Evolutionary conservation across 1,140 invertebrate species (phyloP).

Genomic region (Radopholus similis): DNA sequence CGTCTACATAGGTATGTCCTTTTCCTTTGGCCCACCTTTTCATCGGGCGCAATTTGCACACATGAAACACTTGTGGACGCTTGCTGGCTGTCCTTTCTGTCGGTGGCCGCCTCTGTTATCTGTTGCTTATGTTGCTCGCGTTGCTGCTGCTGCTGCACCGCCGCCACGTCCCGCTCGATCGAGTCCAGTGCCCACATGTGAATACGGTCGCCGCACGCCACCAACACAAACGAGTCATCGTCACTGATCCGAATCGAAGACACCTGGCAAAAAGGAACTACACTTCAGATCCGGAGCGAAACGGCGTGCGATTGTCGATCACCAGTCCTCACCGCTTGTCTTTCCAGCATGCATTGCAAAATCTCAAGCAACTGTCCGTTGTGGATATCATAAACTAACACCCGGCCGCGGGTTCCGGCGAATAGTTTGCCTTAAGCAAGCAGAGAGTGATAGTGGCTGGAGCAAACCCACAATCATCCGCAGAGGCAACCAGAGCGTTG

Average conservation of each 20-base stretch:
- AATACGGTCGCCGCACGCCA: constrained; percentile 41
- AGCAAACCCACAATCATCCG: constrained; percentile 32
- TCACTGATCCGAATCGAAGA: constrained; percentile 41
- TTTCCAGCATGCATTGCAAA: background rate
- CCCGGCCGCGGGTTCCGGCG: constrained; percentile 32
- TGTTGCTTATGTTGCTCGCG: background rate
- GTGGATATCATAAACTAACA: constrained; percentile 48
- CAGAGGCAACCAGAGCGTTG: constrained; percentile 37
- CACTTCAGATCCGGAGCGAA: background rate
- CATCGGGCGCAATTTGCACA: constrained; percentile 35
- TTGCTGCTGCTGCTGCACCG: constrained; percentile 8
- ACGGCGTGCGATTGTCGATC: no score
- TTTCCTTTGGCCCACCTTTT: constrained; percentile 21
- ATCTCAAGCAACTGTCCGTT: constrained; percentile 42
- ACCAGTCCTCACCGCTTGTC: background rate
- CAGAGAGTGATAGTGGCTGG: background rate
- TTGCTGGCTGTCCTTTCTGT: background rate
- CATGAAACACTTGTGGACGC: constrained; percentile 13
- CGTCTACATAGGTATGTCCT: no score
- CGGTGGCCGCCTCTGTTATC: constrained; percentile 22
- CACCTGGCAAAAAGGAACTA: background rate
- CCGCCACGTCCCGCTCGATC: constrained; percentile 29
- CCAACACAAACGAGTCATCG: constrained; percentile 45
- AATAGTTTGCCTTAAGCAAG: constrained; percentile 28
- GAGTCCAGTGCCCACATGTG: constrained; percentile 41